Evolutionary conservation across 2,113 vertebrate species (phyloP).

Genomic region (Nestor notabilis): DNA sequence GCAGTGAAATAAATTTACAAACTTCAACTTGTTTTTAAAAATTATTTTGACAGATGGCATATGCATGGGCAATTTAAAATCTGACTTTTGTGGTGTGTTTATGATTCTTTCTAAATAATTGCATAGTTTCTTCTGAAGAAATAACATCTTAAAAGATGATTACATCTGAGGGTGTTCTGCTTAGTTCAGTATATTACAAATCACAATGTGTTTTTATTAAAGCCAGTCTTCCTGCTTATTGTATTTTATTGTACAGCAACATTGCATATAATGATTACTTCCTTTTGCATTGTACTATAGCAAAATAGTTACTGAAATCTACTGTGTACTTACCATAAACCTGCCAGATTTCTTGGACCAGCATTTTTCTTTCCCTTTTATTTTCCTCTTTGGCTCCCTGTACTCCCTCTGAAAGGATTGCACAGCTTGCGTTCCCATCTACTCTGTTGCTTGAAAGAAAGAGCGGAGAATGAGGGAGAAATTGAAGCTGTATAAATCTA

Average conservation of each 20-base stretch:
- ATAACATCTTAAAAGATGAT: slow-evolving; percentile 7
- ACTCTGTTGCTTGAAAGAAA: background rate
- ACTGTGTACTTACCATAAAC: background rate
- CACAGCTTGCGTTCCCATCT: background rate
- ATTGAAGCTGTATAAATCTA: background rate
- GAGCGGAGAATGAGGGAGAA: background rate
- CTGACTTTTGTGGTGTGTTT: background rate
- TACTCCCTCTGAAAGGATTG: background rate
- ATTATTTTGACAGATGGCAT: slow-evolving; percentile 31
- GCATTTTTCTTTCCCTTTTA: background rate
- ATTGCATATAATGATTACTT: background rate
- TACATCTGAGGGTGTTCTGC: background rate
- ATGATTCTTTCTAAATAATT: slow-evolving; percentile 27
- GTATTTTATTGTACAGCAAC: background rate
- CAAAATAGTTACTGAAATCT: background rate
- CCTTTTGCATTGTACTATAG: background rate
- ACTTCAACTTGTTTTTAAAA: background rate
- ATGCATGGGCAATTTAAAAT: background rate
- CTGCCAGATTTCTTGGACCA: background rate
- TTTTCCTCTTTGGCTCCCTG: background rate
- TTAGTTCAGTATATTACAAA: background rate
- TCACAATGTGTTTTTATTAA: background rate
- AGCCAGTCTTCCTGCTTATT: background rate
- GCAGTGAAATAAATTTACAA: background rate
- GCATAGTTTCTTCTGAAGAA: background rate